phyloP scores from a whole-genome alignment of 2,888 invertebrate species.

The Conus canariensis region DNA sequence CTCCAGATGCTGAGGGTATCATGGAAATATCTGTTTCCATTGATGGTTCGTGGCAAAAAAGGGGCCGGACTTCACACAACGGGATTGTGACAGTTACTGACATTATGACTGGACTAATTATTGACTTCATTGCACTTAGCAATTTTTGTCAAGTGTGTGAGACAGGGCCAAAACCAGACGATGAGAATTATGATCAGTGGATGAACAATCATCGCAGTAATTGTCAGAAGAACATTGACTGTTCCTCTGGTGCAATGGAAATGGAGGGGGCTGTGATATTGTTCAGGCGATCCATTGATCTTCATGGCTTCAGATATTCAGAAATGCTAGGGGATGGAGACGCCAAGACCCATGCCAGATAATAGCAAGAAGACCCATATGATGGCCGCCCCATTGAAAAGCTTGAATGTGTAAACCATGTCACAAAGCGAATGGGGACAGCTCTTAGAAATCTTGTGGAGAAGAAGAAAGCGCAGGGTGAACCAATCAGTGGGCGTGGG shows the following conservation, averaged over 20 bases:
- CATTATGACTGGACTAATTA: too few species aligned
- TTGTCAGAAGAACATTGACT: slow-evolving; percentile 21
- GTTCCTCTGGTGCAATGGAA: slow-evolving; percentile 17
- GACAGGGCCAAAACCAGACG: background rate
- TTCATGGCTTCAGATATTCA: slow-evolving; percentile 3
- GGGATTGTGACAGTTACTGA: too few species aligned
- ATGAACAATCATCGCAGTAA: background rate
- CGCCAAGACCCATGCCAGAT: background rate
- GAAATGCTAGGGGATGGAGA: slow-evolving; percentile 22
- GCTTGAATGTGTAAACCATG: slow-evolving; percentile 24
- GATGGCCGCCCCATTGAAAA: slow-evolving; percentile 24
- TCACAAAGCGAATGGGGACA: slow-evolving; percentile 47
- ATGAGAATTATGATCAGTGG: background rate
- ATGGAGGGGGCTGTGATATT: slow-evolving; percentile 25
- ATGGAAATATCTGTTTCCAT: too few species aligned
- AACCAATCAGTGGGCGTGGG: background rate
- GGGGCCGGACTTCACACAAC: too few species aligned
- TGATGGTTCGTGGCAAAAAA: too few species aligned
- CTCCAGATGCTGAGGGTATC: too few species aligned
- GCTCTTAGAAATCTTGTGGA: slow-evolving; percentile 40
- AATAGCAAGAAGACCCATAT: background rate
- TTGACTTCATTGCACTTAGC: too few species aligned
- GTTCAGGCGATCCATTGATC: background rate
- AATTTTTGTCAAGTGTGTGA: slow-evolving; percentile 33
- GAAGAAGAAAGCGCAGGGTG: slow-evolving; percentile 1